Conservation (phyloP, 2,113 vertebrate species). For the Triplophysa siluroides region DNA sequence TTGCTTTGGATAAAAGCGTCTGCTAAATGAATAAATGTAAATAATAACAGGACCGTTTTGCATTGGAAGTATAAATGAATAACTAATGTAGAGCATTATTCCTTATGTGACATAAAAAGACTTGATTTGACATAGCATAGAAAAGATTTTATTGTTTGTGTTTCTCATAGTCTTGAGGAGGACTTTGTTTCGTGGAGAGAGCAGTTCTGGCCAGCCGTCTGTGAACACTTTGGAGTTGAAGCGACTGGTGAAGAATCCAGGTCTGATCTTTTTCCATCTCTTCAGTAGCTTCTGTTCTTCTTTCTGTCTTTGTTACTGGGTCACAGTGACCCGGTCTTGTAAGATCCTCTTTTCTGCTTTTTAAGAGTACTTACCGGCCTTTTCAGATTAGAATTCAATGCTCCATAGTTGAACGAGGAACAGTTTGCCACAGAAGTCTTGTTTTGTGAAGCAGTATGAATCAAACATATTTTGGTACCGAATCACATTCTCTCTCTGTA, state of each 20-base stretch:
- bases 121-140: too few relatives aligned
- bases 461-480: neutral
- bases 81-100: too few relatives aligned
- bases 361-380: neutral
- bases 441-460: neutral
- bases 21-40: too few relatives aligned
- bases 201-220: slow-evolving; percentile 97
- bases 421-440: neutral
- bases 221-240: slow-evolving; percentile 95
- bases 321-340: slow-evolving; percentile 11
- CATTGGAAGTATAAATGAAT: too few relatives aligned
- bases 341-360: neutral
- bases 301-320: neutral
- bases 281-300: neutral
- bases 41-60: too few relatives aligned
- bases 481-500: neutral
- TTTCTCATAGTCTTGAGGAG: slow-evolving; percentile 82
- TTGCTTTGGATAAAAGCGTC: too few relatives aligned
- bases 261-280: slow-evolving; percentile 62
- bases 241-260: slow-evolving; percentile 96
- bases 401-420: neutral
- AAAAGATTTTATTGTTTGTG: neutral
- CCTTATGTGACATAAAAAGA: too few relatives aligned
- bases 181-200: slow-evolving; percentile 97
- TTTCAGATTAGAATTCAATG: neutral